These are phyloP conservation scores for Antheraea assamensis DNA, from an alignment of 2,888 invertebrate genomes.

Conservation along the genomic window DNA sequence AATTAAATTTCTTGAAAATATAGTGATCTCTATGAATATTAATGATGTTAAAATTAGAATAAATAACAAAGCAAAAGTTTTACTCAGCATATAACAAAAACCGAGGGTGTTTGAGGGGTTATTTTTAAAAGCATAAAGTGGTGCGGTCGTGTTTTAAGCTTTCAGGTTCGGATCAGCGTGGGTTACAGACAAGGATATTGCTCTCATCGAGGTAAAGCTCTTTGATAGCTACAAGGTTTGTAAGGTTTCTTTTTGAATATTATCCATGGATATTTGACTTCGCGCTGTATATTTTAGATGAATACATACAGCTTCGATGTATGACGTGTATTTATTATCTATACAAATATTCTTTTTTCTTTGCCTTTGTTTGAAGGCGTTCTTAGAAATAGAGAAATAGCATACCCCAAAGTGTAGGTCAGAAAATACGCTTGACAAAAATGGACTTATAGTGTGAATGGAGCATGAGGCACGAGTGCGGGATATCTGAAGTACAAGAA, in stretches of 20 bases:
- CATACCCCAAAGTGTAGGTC: too few species aligned
- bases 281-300: neutral
- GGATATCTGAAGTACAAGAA: too few species aligned
- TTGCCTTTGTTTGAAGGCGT: too few species aligned
- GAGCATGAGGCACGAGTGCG: too few species aligned
- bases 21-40: neutral
- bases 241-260: neutral
- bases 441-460: too few species aligned
- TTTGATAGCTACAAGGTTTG: neutral
- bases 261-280: neutral
- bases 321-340: too few species aligned
- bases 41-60: neutral
- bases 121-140: neutral
- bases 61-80: neutral
- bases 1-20: neutral
- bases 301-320: neutral
- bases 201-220: neutral
- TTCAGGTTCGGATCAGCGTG: neutral
- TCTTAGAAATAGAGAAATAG: too few species aligned
- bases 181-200: slow-evolving; percentile 13
- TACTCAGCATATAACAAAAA: neutral
- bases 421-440: too few species aligned
- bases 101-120: neutral
- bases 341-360: too few species aligned
- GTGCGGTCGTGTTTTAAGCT: slow-evolving; percentile 17